Conservation (phyloP, 2,797 vertebrate genomes). For the Ambastaia sidthimunki region DNA sequence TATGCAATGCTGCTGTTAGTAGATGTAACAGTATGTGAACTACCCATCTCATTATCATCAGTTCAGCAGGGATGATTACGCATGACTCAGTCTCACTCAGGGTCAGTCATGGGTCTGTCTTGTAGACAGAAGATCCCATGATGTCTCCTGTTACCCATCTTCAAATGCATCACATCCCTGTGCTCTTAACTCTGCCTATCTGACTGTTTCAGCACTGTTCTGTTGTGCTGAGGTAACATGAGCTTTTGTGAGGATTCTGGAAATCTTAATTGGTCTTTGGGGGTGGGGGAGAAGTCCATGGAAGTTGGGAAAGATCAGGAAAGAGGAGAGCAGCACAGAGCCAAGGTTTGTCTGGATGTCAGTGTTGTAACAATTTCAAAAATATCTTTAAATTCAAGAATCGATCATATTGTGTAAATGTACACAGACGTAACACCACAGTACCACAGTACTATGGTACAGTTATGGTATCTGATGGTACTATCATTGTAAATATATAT, state of each 20-base stretch:
- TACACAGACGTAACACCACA: too few species aligned
- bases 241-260: constrained; percentile 53
- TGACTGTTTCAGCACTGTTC: constrained; percentile 56
- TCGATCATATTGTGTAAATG: too few species aligned
- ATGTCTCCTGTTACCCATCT: constrained; percentile 46
- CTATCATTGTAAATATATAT: background rate
- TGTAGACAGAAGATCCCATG: constrained; percentile 4
- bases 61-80: background rate
- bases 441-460: background rate
- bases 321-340: background rate
- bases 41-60: background rate
- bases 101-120: constrained; percentile 3
- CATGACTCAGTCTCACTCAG: constrained; percentile 37
- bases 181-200: constrained; percentile 24
- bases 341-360: constrained; percentile 6
- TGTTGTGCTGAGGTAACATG: constrained; percentile 50
- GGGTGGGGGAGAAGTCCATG: background rate
- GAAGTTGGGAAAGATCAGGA: background rate
- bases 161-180: constrained; percentile 52
- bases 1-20: too few species aligned
- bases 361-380: background rate
- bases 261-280: constrained; percentile 57
- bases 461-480: background rate
- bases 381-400: too few species aligned
- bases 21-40: background rate